phyloP scores from a whole-genome alignment of 1,140 invertebrate species.

The Drosophila triauraria region DNA sequence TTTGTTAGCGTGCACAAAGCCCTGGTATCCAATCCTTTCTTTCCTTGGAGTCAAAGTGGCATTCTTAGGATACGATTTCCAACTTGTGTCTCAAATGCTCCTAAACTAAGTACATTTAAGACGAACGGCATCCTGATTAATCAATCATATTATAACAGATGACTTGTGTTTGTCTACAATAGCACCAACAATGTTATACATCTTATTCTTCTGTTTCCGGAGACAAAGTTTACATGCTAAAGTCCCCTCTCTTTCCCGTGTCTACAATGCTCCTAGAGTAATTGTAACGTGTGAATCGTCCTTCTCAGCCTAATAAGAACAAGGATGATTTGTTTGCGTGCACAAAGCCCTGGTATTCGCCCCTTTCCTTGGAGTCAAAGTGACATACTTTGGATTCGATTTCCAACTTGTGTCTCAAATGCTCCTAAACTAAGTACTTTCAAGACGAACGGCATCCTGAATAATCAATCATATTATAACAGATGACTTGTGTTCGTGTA shows the following conservation, averaged over 20 bases:
- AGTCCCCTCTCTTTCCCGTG: no score
- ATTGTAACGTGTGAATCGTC: neutral
- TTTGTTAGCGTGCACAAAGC: slow-evolving; percentile 9
- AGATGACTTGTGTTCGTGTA: no score
- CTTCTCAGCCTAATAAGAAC: slow-evolving; percentile 5
- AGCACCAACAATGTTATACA: no score
- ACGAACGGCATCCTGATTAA: slow-evolving; percentile 66
- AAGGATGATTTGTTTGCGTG: slow-evolving; percentile 8
- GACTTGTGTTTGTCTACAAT: slow-evolving; percentile 61
- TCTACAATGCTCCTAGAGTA: slow-evolving; percentile 25
- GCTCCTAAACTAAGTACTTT: slow-evolving; percentile 47
- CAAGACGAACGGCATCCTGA: slow-evolving; percentile 61
- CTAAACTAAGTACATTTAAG: slow-evolving; percentile 32
- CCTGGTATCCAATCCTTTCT: neutral
- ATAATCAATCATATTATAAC: slow-evolving; percentile 3
- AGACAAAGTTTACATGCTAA: no score
- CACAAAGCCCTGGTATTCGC: neutral
- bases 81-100: slow-evolving; percentile 63
- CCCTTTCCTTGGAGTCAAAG: slow-evolving; percentile 38
- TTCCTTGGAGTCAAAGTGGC: slow-evolving; percentile 49
- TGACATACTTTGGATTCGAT: slow-evolving; percentile 23
- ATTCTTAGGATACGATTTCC: slow-evolving; percentile 6
- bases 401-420: slow-evolving; percentile 51
- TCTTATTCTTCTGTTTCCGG: no score
- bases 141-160: slow-evolving; percentile 48